Conservation (phyloP, 2,888 invertebrate species). For the Leucophenga maculata region DNA sequence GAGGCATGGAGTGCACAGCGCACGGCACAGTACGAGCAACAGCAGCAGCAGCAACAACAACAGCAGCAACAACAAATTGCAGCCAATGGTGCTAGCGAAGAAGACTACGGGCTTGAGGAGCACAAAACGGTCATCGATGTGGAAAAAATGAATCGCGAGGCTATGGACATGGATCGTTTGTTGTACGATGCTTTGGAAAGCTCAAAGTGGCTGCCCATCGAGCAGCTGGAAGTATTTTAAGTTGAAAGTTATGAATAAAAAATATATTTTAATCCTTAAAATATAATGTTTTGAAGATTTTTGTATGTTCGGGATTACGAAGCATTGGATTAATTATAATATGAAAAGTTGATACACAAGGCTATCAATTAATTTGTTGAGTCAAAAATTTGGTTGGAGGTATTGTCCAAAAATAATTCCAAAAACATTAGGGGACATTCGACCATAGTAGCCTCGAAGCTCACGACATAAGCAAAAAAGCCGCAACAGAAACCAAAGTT, state of each 20-base stretch:
- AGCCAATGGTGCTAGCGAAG: conserved; percentile 72
- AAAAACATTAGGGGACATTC: too few relatives aligned
- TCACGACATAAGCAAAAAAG: too few relatives aligned
- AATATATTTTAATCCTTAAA: too few relatives aligned
- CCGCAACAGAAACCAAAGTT: too few relatives aligned
- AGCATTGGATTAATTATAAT: too few relatives aligned
- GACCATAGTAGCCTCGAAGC: too few relatives aligned
- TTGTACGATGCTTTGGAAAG: conserved; percentile 87
- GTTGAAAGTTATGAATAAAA: background rate
- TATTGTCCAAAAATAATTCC: too few relatives aligned
- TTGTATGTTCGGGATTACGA: too few relatives aligned
- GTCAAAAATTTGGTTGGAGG: too few relatives aligned
- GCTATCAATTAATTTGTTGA: too few relatives aligned
- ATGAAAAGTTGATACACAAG: too few relatives aligned
- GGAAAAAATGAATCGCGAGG: conserved; percentile 84
- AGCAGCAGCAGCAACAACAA: conserved; percentile 62
- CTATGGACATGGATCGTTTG: conserved; percentile 82
- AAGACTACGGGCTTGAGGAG: conserved; percentile 85
- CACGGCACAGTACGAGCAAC: conserved; percentile 71
- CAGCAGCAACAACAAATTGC: conserved; percentile 48
- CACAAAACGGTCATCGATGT: conserved; percentile 83
- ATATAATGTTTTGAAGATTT: too few relatives aligned
- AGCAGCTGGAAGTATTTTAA: conserved; percentile 79
- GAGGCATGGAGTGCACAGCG: conserved; percentile 74
- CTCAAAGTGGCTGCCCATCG: conserved; percentile 88